Evolutionary conservation across 1,140 invertebrate species (phyloP).

Genomic region (fruit fly (Drosophila melanogaster)): Release_6_plus_ISO1_MT NT_037436.4:21665001-21665500

Average conservation of each 20-base stretch:
- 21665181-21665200: conserved; percentile 90
- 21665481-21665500: conserved; percentile 91
- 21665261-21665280: conserved; percentile 93
- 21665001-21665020: conserved; percentile 94
- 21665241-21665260: conserved; percentile 96
- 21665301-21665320: too few relatives aligned
- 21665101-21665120: conserved; percentile 97
- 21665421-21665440: conserved; percentile 94
- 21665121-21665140: conserved; percentile 93
- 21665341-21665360: too few relatives aligned
- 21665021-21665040: conserved; percentile 95
- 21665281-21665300: not conserved
- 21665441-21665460: conserved; percentile 93
- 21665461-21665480: conserved; percentile 91
- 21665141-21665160: conserved; percentile 95
- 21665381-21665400: conserved; percentile 91
- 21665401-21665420: conserved; percentile 98
- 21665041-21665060: conserved; percentile 94
- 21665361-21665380: not conserved
- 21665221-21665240: conserved; percentile 95
- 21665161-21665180: conserved; percentile 94
- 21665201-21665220: conserved; percentile 87
- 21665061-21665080: conserved; percentile 94
- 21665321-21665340: too few relatives aligned
- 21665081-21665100: conserved; percentile 94